Evolutionary conservation across 2,888 invertebrate genomes (phyloP).

Genomic region (Lithophane socia): DNA sequence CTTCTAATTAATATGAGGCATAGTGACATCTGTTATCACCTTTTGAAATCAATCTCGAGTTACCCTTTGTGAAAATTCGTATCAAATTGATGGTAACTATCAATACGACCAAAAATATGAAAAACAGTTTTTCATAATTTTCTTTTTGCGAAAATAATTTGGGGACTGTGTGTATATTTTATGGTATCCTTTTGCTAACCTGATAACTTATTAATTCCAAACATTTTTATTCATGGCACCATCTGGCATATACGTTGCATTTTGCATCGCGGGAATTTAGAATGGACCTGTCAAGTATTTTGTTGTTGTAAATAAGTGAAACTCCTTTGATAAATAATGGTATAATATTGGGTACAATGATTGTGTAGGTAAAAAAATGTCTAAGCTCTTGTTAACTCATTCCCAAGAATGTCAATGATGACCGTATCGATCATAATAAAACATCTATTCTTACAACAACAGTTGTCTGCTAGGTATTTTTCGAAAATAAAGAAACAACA

Average conservation of each 20-base stretch:
- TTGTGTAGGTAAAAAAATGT: neutral
- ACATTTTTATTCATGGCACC: conserved; percentile 27
- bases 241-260: neutral
- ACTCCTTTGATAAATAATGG: conserved; percentile 7
- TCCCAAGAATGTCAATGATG: neutral
- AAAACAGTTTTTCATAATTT: neutral
- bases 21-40: conserved; percentile 82
- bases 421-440: neutral
- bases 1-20: conserved; percentile 71
- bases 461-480: neutral
- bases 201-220: neutral
- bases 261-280: conserved; percentile 42
- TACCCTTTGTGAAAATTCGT: conserved; percentile 40
- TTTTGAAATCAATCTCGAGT: conserved; percentile 41
- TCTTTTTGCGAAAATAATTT: neutral
- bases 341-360: neutral
- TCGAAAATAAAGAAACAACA: conserved; percentile 15
- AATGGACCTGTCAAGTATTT: conserved; percentile 22
- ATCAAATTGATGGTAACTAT: no score
- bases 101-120: no score
- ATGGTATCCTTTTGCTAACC: neutral
- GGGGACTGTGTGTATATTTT: neutral
- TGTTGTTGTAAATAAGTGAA: neutral
- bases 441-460: neutral
- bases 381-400: neutral